Evolutionary conservation across 2,797 vertebrate genomes (phyloP).

Genomic region (Parotocinclus haroldoi): DNA sequence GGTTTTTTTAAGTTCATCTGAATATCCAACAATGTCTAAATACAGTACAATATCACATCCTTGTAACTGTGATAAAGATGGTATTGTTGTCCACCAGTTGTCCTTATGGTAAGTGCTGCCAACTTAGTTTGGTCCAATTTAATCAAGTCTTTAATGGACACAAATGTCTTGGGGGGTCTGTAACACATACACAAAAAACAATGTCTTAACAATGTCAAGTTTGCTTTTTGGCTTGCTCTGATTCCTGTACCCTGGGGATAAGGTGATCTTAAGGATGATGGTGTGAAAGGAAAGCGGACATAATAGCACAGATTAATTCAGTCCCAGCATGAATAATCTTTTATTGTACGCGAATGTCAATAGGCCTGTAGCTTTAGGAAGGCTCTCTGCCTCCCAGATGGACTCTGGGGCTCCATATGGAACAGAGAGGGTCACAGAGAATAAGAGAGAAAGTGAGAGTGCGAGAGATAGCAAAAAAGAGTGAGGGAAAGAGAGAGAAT

Average conservation of each 20-base stretch:
- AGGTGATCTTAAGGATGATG: slow-evolving; percentile 9
- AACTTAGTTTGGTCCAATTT: background rate
- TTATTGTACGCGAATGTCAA: slow-evolving; percentile 47
- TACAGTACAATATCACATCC: too few species aligned
- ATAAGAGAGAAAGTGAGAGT: too few species aligned
- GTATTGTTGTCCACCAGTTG: too few species aligned
- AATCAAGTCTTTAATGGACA: background rate
- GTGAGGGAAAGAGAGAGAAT: too few species aligned
- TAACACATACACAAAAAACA: slow-evolving; percentile 3
- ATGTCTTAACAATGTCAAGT: slow-evolving; percentile 22
- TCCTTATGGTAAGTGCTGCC: too few species aligned
- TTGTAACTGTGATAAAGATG: too few species aligned
- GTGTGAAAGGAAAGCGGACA: slow-evolving; percentile 42
- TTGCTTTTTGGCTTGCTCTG: slow-evolving; percentile 27
- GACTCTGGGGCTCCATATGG: slow-evolving; percentile 8
- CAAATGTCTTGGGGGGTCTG: background rate
- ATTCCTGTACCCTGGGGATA: slow-evolving; percentile 25
- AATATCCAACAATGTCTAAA: too few species aligned
- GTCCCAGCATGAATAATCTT: slow-evolving; percentile 54
- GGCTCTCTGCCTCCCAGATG: slow-evolving; percentile 39
- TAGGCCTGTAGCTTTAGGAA: slow-evolving; percentile 25
- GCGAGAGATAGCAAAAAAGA: too few species aligned
- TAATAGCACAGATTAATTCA: slow-evolving; percentile 65
- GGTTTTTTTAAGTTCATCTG: too few species aligned
- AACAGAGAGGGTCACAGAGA: background rate